Conservation (phyloP, 2,113 vertebrate species). For the Pygoscelis adeliae region DNA sequence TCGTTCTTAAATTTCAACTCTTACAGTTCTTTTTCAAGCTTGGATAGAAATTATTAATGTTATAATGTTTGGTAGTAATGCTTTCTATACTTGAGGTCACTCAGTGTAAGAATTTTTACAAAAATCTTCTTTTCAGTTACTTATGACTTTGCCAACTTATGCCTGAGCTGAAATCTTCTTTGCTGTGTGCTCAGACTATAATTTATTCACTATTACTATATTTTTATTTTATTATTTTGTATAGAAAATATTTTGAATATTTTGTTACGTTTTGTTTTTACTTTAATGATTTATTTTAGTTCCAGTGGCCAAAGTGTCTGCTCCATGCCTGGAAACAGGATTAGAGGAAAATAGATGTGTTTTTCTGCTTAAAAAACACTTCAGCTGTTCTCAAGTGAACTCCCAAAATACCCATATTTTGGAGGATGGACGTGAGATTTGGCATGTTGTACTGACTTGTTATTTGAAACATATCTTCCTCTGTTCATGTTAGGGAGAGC, state of each 20-base stretch:
- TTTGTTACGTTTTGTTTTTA: background rate
- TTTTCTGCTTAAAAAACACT: background rate
- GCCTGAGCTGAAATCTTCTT: background rate
- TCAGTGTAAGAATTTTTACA: background rate
- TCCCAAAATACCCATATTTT: background rate
- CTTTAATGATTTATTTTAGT: background rate
- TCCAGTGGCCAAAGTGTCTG: background rate
- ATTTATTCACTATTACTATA: background rate
- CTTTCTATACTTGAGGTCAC: background rate
- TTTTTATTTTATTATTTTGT: background rate
- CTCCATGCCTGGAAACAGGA: background rate
- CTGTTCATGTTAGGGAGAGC: background rate
- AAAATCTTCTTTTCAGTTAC: background rate
- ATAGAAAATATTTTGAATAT: background rate
- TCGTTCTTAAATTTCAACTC: background rate
- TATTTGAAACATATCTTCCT: background rate
- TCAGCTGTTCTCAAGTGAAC: background rate
- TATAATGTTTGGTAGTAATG: background rate
- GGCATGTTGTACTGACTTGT: background rate
- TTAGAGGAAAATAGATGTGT: background rate
- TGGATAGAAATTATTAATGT: background rate
- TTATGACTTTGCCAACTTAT: background rate
- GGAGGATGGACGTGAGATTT: background rate
- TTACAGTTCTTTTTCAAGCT: background rate
- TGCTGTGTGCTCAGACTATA: background rate